phyloP scores from a whole-genome alignment of 2,113 vertebrate species.

The Abramis brama region DNA sequence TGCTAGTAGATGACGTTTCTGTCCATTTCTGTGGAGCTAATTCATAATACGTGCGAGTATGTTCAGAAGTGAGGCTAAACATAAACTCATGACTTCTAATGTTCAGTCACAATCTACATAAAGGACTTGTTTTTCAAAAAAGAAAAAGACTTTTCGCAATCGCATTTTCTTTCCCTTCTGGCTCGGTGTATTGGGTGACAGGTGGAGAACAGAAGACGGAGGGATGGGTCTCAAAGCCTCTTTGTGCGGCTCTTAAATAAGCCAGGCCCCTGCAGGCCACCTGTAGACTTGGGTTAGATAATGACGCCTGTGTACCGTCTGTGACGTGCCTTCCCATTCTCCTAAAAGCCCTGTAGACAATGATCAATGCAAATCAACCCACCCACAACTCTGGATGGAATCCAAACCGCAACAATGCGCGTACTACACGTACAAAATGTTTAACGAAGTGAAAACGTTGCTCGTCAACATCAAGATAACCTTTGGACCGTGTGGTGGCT shows the following conservation, averaged over 20 bases:
- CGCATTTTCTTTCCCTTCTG: neutral
- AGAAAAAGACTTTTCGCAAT: neutral
- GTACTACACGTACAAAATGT: neutral
- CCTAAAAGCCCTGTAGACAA: conserved; percentile 20
- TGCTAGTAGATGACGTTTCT: neutral
- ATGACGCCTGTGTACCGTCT: neutral
- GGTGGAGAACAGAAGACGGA: conserved; percentile 12
- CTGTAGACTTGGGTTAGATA: conserved; percentile 33
- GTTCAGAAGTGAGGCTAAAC: neutral
- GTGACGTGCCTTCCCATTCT: neutral
- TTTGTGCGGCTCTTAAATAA: conserved; percentile 42
- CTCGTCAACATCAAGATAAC: neutral
- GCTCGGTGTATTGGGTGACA: conserved; percentile 10
- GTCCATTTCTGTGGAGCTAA: neutral
- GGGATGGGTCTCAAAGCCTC: conserved; percentile 20
- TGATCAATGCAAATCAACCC: neutral
- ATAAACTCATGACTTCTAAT: neutral
- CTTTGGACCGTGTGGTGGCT: neutral
- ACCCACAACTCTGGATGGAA: neutral
- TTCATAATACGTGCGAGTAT: neutral
- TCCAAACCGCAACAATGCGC: neutral
- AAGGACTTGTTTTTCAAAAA: neutral
- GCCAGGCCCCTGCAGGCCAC: conserved; percentile 38
- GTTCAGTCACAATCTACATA: neutral
- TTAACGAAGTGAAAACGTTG: neutral